Evolutionary conservation across 1,140 invertebrate genomes (phyloP).

Genomic region (Papilio polytes): DNA sequence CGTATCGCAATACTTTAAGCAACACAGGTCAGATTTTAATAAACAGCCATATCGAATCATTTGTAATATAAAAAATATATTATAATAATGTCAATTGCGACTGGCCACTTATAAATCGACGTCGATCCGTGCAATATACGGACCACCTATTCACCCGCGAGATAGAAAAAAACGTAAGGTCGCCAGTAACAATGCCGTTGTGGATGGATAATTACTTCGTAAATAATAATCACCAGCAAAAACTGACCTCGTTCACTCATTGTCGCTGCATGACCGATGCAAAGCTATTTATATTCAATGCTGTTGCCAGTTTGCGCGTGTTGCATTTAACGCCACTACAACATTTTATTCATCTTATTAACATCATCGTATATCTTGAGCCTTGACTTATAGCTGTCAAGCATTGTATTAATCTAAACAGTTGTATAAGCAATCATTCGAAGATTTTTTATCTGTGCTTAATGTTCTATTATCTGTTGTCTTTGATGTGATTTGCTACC

Average conservation of each 20-base stretch:
- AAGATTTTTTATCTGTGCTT: background rate
- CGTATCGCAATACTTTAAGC: conserved; percentile 2
- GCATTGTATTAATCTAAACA: background rate
- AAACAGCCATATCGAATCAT: background rate
- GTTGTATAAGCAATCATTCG: background rate
- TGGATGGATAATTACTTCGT: conserved; percentile 71
- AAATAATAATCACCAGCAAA: conserved; percentile 71
- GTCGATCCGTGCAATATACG: conserved; percentile 40
- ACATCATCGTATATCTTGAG: background rate
- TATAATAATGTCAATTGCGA: conserved; percentile 10
- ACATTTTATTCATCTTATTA: conserved; percentile 10
- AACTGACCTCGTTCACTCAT: conserved; percentile 73
- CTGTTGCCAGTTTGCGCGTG: conserved; percentile 44
- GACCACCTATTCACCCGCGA: conserved; percentile 37
- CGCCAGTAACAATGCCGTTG: conserved; percentile 71
- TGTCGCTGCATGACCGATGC: conserved; percentile 61
- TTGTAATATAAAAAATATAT: background rate
- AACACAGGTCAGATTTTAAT: conserved; percentile 7
- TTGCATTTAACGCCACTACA: conserved; percentile 24
- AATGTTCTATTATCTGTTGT: background rate
- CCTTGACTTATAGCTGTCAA: background rate
- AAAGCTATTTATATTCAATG: conserved; percentile 58
- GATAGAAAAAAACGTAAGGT: conserved; percentile 67
- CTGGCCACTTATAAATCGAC: conserved; percentile 36
- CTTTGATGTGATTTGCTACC: background rate